Evolutionary conservation across 1,140 invertebrate genomes (phyloP), one percentile per base, ranked within the genome.

Genomic region (Stegodyphus dumicola): DNA sequence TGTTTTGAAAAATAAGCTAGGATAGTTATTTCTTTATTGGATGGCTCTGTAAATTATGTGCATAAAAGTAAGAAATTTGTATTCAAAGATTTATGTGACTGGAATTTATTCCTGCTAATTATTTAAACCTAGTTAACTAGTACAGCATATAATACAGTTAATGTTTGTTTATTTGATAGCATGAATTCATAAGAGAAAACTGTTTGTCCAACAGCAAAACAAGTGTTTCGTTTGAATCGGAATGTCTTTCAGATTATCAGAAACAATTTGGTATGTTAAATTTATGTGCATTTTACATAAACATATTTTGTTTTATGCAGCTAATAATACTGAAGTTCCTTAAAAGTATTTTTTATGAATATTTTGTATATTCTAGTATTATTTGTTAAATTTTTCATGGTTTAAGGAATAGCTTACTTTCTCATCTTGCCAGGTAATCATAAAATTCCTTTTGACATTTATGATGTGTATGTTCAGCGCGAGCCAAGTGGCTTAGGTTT

Each of bases 381-480:
- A 15, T 60, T 60, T 60, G 33, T 33, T 33, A 33, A 33, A 33
- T 33, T 33, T 33, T 33, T 33, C 33, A 33, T 33, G 1, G 33
- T 33, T 33, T 33, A 33, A 33, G 1, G 1, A 33, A 33, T 1
- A 33, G 33, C 33, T 33, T 33, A 33, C 33, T 33, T 1, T 33
- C 33, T 33, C 33, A 33, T 33, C 3, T 33, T 33, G 33, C 33
- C 33, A 33, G 33, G 33, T 3, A 33, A 33, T 33, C 33, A 33
- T 33, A 33, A 33, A 33, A 33, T 15, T 51, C 13, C 7, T 7
- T 83, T n/a, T 52, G 84, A 89, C 78, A 89, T 94, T 90, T 94
- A 96, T 90, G 93, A 95, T 89, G 92, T 95, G 94, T 93, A 88
- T 95, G 95, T 81, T 65, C 80, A 78, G 87, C 83, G 89, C n/a